Evolutionary conservation across 2,113 vertebrate species (phyloP).

Genomic region (Rissa tridactyla): DNA sequence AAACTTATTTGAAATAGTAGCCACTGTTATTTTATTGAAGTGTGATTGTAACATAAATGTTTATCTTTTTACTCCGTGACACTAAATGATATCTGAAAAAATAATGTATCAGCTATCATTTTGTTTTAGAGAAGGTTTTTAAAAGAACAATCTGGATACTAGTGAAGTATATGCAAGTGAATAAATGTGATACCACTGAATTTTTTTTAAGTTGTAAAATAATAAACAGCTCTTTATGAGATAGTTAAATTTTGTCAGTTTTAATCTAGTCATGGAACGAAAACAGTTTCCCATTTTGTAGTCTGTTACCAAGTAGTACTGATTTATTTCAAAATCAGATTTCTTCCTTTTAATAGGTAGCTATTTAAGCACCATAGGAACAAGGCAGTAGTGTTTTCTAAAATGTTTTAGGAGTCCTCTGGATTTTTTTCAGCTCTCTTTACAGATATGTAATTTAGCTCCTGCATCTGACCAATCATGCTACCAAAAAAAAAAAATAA

Average conservation of each 20-base stretch:
- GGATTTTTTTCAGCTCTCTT: background rate
- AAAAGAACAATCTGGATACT: background rate
- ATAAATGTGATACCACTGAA: background rate
- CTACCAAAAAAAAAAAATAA: background rate
- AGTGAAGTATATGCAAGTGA: background rate
- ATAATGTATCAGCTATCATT: background rate
- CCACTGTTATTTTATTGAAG: background rate
- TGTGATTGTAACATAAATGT: background rate
- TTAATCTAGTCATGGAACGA: background rate
- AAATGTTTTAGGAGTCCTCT: background rate
- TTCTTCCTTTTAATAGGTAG: slow-evolving; percentile 36
- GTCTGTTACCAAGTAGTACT: background rate
- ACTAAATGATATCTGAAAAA: background rate
- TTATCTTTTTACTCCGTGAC: background rate
- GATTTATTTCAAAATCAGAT: slow-evolving; percentile 33
- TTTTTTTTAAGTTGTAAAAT: background rate
- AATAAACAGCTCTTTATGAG: slow-evolving; percentile 21
- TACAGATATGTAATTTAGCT: slow-evolving; percentile 15
- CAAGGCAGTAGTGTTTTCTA: slow-evolving; percentile 45
- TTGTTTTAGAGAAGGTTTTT: background rate
- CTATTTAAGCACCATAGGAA: slow-evolving; percentile 3
- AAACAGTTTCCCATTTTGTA: slow-evolving; percentile 15
- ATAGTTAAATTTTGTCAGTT: slow-evolving; percentile 19
- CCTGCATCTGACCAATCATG: background rate
- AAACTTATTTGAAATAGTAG: background rate